These are phyloP conservation scores for Acromyrmex charruanus DNA, from an alignment of 1,140 invertebrate genomes.

Conservation along the genomic window DNA sequence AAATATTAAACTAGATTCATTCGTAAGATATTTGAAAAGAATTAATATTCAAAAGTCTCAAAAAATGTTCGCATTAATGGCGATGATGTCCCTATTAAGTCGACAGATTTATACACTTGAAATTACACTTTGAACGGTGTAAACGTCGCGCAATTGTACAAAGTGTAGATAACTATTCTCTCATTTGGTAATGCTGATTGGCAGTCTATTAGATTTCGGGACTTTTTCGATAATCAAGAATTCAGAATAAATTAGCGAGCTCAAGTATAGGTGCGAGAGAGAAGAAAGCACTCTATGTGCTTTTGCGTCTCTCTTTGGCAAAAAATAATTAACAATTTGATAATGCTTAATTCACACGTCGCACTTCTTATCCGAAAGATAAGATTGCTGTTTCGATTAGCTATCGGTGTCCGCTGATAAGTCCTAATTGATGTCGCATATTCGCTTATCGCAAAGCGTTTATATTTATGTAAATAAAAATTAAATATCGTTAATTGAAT, in stretches of 20 bases:
- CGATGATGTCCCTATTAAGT: not conserved
- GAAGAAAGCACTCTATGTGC: not conserved
- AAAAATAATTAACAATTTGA: conserved; percentile 73
- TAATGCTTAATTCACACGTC: conserved; percentile 66
- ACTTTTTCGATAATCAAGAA: conserved; percentile 33
- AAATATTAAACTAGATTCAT: not conserved
- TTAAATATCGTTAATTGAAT: conserved; percentile 50
- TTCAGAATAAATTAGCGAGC: not conserved
- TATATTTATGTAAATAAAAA: conserved; percentile 66
- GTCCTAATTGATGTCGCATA: conserved; percentile 73
- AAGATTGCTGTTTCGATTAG: conserved; percentile 70
- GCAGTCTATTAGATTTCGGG: conserved; percentile 3
- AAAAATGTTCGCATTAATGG: not conserved
- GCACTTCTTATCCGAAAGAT: conserved; percentile 66
- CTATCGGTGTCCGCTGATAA: conserved; percentile 65
- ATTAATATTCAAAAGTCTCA: not conserved
- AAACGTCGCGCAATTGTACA: not conserved
- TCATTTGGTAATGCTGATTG: conserved; percentile 21
- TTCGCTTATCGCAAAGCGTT: conserved; percentile 49
- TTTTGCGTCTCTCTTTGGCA: not conserved
- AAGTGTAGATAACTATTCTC: conserved; percentile 10
- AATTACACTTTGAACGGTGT: not conserved
- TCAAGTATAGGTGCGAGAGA: not conserved
- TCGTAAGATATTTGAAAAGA: conserved; percentile 1
- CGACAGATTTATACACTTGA: not conserved